phyloP scores from a whole-genome alignment of 2,888 invertebrate species.

The Xylocampa areola region DNA sequence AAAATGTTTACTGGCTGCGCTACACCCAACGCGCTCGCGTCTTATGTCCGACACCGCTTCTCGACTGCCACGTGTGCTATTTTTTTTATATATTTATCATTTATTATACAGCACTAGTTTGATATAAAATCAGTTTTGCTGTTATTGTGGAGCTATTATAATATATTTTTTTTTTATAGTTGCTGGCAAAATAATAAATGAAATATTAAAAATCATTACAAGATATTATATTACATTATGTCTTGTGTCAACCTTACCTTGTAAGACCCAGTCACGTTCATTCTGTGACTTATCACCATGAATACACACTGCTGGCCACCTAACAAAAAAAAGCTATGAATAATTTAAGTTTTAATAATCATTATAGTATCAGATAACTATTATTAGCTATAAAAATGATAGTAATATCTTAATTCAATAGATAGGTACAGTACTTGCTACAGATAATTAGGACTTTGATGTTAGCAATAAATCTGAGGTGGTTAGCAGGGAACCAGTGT shows the following conservation, averaged over 20 bases:
- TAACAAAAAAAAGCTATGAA: conserved; percentile 65
- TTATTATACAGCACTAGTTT: conserved; percentile 55
- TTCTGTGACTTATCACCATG: conserved; percentile 98
- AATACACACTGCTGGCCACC: conserved; percentile 96
- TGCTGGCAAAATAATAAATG: conserved; percentile 62
- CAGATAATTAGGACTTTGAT: too few relatives aligned
- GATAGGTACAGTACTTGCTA: too few relatives aligned
- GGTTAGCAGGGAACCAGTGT: too few relatives aligned
- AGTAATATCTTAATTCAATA: too few relatives aligned
- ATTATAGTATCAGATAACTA: too few relatives aligned
- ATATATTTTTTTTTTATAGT: conserved; percentile 25
- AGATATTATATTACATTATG: conserved; percentile 35
- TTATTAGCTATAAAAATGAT: too few relatives aligned
- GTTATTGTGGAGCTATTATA: conserved; percentile 44
- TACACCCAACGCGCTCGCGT: conserved; percentile 63
- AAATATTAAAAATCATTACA: conserved; percentile 59
- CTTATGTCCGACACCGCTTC: conserved; percentile 81
- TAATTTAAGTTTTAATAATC: too few relatives aligned
- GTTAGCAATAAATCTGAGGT: too few relatives aligned
- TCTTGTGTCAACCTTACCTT: conserved; percentile 89
- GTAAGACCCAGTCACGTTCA: conserved; percentile 97
- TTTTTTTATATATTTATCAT: conserved; percentile 36
- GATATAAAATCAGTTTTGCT: conserved; percentile 37
- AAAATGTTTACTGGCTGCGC: conserved; percentile 58
- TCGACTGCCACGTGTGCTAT: conserved; percentile 63